Conservation (phyloP, 2,888 invertebrate genomes). For the Mimumesa dahlbomi region DNA sequence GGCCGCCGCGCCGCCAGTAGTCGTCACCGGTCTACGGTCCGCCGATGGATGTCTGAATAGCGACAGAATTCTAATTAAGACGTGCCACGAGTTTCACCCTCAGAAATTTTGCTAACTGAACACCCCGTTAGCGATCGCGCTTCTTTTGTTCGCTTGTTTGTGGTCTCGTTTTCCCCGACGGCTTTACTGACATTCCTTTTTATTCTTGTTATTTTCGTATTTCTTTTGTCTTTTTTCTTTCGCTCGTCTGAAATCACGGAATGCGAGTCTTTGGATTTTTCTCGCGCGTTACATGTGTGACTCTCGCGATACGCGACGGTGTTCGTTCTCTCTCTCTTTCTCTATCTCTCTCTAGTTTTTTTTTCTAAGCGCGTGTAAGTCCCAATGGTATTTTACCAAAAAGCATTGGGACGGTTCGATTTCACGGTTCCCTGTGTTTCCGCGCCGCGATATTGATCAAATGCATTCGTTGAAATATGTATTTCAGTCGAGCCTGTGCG, state of each 20-base stretch:
- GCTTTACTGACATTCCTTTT: no score
- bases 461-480: not conserved
- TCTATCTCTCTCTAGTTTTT: not conserved
- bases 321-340: no score
- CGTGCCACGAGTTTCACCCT: no score
- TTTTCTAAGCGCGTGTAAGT: not conserved
- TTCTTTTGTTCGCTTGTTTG: no score
- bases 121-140: no score
- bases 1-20: no score
- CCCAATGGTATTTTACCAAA: not conserved
- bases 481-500: not conserved
- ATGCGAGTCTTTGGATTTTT: constrained; percentile 1
- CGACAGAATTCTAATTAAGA: not conserved
- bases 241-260: not conserved
- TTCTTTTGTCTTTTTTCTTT: not conserved
- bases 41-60: not conserved
- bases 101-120: no score
- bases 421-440: not conserved
- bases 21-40: not conserved
- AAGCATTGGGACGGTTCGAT: not conserved
- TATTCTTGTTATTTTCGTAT: no score
- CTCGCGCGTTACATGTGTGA: not conserved
- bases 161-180: no score
- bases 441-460: not conserved
- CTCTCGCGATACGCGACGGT: not conserved